Evolutionary conservation across 1,140 invertebrate species (phyloP).

Genomic region (Drosophila busckii): DNA sequence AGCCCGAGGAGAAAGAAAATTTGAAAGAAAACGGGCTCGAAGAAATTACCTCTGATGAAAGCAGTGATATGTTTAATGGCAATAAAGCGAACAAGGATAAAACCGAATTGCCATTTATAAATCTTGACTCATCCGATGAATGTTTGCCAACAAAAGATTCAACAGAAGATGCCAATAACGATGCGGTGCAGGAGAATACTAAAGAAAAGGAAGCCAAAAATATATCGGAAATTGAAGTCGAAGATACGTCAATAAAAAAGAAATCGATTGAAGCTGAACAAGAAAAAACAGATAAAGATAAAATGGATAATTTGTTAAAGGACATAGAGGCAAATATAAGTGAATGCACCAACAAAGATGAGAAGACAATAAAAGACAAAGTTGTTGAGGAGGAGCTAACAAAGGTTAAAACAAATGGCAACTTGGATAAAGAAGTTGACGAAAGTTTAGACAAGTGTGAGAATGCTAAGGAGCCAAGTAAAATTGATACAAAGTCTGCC

Average conservation of each 20-base stretch:
- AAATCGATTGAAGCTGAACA: background rate
- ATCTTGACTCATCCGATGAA: conserved; percentile 14
- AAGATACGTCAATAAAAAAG: background rate
- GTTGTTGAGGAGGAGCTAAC: background rate
- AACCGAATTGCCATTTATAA: background rate
- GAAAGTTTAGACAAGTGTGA: background rate
- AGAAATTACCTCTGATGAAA: conserved; percentile 43
- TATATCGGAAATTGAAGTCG: background rate
- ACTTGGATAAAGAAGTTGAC: background rate
- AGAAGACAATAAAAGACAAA: background rate
- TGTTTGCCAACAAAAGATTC: background rate
- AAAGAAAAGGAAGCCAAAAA: background rate
- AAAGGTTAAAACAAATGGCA: background rate
- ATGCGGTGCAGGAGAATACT: background rate
- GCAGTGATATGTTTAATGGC: conserved; percentile 3
- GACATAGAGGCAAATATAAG: background rate
- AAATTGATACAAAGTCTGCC: conserved; percentile 26
- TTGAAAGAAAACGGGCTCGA: conserved; percentile 28
- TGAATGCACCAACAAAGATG: background rate
- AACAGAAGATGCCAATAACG: background rate
- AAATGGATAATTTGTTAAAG: too few species aligned
- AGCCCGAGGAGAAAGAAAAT: background rate
- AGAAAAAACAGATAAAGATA: background rate
- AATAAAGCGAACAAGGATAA: background rate
- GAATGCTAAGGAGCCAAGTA: background rate